Evolutionary conservation across 2,888 invertebrate species (phyloP), one percentile per base, ranked within the genome.

Genomic region (Aproaerema taeniolella): DNA sequence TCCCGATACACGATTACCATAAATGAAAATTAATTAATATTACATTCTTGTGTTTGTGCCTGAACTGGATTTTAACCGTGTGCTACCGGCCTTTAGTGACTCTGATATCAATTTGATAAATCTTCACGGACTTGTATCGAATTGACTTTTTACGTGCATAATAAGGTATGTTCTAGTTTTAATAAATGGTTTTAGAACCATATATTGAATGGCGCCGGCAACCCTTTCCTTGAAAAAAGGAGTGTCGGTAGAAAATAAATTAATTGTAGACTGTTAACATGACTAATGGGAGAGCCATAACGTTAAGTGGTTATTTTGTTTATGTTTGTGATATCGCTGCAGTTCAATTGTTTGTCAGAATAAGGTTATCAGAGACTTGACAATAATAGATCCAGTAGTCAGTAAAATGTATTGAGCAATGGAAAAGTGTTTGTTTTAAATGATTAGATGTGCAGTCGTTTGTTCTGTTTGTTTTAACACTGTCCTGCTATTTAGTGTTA

Each of bases 1-100:
- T 66, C 59, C 61, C 73, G 74, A 69, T 68, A 58, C 74, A 71
- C 59, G 64, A 72, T 75, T 71, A 69, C 63, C 68, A 73, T 70
- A 73, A 70, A 65, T 62, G 65, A 61, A 70, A 73, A 71, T 66
- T 69, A 64, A 68, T 67, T 67, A 62, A 64, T 53, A 54, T 48
- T 61, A 59, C 55, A 55, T 52, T 55, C 39, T 49, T 61, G 77
- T 80, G 71, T 67, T 71, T 71, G 78, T 72, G 72, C 60, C 57
- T 33, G 65, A 68, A 75, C 76, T 72, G 79, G 80, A 80, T 81
- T 74, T 72, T 53, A 58, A 45, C 20, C 35, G 30, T 17, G 36
- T 24, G 11, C 2, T 49, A 72, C 52, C 70, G 37, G 50, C 45
- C 50, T 39, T 51, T 42, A 58, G 61, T 66, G 62, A 66, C 66